Base-by-base conservation (phyloP, 2,113 vertebrate genomes). In the Serinus canaria region DNA sequence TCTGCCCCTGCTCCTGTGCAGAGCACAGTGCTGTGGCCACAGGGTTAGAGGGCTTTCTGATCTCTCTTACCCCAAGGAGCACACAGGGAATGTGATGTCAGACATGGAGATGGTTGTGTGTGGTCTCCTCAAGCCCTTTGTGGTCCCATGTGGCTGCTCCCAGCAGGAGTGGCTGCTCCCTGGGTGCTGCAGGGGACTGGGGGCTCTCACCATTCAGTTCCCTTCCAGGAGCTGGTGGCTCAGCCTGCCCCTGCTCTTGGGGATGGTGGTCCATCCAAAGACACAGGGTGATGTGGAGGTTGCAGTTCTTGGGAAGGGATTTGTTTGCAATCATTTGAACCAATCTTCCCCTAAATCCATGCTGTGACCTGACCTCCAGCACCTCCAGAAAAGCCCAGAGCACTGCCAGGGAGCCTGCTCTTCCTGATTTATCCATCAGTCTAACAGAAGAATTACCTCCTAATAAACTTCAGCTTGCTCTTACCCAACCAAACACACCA, bases 31-130 rank as follows among this genome's bases (percentile, higher is more conserved):
- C 44, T 64, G 30, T 73, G 81, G 43, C 22, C 58, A 37, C 10
- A 0, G 53, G 52, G 53, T 35, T 15, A 14, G 78, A 53, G n/a
- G 14, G 12, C 8, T 81, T 87, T 86, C 60, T 88, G 52, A 49
- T 47, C 35, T 73, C 33, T 18, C 74, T 70, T 55, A 63, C 27
- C 27, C 82, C 37, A 10, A 0, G 7, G 50, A 55, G 18, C 8
- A 6, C n/a, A 13, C 22, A 18, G 27, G 23, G 39, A 77, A 22
- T 3, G 3, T 1, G 13, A 20, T 11, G 37, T 13, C 1, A 6
- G 76, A 15, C 59, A 55, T 0, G 0, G 39, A 56, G 41, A 6
- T 13, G 33, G 37, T 47, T 53, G 13, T 68, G 20, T 46, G 37
- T 6, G 30, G 24, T 56, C 33, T 64, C 53, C 60, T 35, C 27